Percentiles rank a stretch among this genome's conserved stretches.
phyloP scores from a whole-genome alignment of 53 echinoderm and acorn worm genomes.

The Holothuria leucospilota region DNA sequence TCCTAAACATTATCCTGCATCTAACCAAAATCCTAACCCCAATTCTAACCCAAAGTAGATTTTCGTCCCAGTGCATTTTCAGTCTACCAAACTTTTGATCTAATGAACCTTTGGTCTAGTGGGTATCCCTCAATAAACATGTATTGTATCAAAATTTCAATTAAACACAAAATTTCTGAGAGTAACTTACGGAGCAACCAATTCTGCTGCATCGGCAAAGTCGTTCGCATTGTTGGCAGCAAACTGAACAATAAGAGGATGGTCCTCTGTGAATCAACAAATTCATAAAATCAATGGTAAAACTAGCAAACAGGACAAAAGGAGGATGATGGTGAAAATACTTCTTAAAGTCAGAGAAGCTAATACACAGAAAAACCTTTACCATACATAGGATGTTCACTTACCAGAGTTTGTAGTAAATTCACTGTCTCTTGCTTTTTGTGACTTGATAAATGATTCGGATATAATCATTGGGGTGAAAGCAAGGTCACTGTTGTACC shows the following conservation, averaged over 20 bases:
- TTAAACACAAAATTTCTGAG: background rate
- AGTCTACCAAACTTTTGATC: too few relatives aligned
- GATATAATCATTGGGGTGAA: slow-evolving; percentile 97
- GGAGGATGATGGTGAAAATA: too few relatives aligned
- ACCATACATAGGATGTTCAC: background rate
- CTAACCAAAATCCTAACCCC: too few relatives aligned
- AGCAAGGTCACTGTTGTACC: slow-evolving; percentile 83
- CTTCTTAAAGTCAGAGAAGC: too few relatives aligned
- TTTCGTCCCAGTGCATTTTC: too few relatives aligned
- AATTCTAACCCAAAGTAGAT: too few relatives aligned
- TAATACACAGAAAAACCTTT: too few relatives aligned
- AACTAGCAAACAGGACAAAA: too few relatives aligned
- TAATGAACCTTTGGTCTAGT: too few relatives aligned
- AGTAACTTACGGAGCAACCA: slow-evolving; percentile 77
- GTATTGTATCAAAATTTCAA: too few relatives aligned
- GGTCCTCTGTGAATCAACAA: slow-evolving; percentile 60
- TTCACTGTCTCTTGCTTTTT: slow-evolving; percentile 94
- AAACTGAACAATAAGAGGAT: slow-evolving; percentile 94
- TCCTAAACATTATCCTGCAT: too few relatives aligned
- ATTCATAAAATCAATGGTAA: background rate
- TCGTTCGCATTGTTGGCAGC: slow-evolving; percentile 87
- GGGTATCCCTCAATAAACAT: too few relatives aligned
- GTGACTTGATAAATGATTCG: slow-evolving; percentile 90
- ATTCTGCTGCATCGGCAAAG: slow-evolving; percentile 90
- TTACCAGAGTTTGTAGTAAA: slow-evolving; percentile 87